Evolutionary conservation across 2,888 invertebrate species (phyloP), one percentile per base, ranked within the genome.

Genomic region (Himalopsyche anomala): DNA sequence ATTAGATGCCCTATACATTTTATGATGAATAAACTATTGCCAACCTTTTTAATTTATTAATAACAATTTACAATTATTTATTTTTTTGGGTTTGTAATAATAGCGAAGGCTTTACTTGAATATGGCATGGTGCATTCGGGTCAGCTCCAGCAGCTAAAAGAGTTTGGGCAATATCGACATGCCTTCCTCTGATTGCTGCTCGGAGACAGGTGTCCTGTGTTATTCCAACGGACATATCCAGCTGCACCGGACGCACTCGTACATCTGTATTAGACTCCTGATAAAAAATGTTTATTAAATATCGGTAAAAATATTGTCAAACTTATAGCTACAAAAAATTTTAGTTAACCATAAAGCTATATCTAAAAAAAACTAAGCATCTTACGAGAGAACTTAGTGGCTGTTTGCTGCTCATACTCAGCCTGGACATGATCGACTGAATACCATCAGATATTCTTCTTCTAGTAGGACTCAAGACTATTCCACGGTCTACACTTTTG

Each of bases 371-470:
- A 81, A 86, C 62, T 17, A 62, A 45, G 9, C 45, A 80, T 83
- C 85, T 85, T 87, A 90, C 92, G 86, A 92, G 92, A 62, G 91
- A 91, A 54, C 92, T 92, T 38, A 91, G 89, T 3, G 92, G 91
- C 45, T 92, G 93, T 51, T 93, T 94, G 88, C 93, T 93, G 38
- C 94, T 93, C 81, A 96, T 95, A 89, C 96, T 97, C 83, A 98
- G 92, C 89, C 96, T 96, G 81, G 96, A 96, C 94, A 98, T 97
- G 81, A 98, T 96, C 40, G 97, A 96, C 90, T 97, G 97, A 88
- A 98, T 98, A 0, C 98, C 97, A 90, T 96, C 96, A 0, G 98
- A 97, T 89, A 98, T 96, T 88, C 97, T 94, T 89, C 95, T 94
- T 81, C 96, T 95, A 4, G 93, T 95, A 89, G 95, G 95, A 89